These are phyloP conservation scores for Cossypha niveicapilla DNA, from an alignment of 2,797 vertebrate species.

Conservation along the genomic window DNA sequence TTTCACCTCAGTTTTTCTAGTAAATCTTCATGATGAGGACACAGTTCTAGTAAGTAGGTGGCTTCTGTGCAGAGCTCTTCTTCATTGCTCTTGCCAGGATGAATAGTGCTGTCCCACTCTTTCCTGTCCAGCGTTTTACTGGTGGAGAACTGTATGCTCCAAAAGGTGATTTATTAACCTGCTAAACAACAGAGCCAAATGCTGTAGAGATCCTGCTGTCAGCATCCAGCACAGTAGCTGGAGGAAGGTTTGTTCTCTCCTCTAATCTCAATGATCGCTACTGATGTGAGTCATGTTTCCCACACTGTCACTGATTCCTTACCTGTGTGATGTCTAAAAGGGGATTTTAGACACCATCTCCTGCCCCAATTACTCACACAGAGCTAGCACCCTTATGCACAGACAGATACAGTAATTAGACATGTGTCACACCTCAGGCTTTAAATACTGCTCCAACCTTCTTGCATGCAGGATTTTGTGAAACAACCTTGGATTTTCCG, in stretches of 20 bases:
- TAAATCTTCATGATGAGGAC: neutral
- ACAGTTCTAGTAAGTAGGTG: neutral
- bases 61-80: neutral
- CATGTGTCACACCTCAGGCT: neutral
- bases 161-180: neutral
- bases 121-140: neutral
- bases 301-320: slow-evolving; percentile 35
- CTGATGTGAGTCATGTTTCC: slow-evolving; percentile 52
- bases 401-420: neutral
- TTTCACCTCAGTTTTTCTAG: neutral
- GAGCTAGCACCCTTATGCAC: neutral
- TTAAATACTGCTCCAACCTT: neutral
- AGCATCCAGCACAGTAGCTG: neutral
- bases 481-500: neutral
- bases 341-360: slow-evolving; percentile 35
- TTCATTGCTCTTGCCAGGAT: neutral
- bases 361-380: slow-evolving; percentile 31
- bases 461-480: neutral
- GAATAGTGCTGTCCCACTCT: neutral
- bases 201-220: neutral
- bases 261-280: neutral
- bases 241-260: neutral
- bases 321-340: slow-evolving; percentile 13
- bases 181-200: neutral
- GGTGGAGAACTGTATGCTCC: neutral